Evolutionary conservation across 2,888 invertebrate species (phyloP).

Genomic region (Gryllus longicercus): DNA sequence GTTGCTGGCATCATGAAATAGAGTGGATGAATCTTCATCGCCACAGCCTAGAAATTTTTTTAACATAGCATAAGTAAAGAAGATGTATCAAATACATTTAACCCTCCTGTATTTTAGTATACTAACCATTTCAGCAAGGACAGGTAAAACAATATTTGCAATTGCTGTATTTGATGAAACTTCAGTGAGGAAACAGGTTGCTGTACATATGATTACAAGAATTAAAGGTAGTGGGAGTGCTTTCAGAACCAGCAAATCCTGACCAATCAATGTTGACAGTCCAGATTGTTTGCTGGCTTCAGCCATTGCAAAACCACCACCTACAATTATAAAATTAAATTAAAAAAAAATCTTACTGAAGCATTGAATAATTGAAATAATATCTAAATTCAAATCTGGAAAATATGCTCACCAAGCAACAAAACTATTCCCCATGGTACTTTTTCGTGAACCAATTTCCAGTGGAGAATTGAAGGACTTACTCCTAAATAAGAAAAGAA

Average conservation of each 20-base stretch:
- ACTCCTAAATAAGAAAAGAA: slow-evolving; percentile 42
- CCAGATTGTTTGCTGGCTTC: slow-evolving; percentile 78
- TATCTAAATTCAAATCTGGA: not conserved
- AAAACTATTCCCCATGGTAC: slow-evolving; percentile 89
- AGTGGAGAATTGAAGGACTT: slow-evolving; percentile 71
- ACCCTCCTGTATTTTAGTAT: too few species aligned
- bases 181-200: slow-evolving; percentile 81
- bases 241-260: slow-evolving; percentile 62
- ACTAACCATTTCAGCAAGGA: slow-evolving; percentile 71
- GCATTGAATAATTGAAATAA: too few species aligned
- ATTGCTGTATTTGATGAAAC: slow-evolving; percentile 89
- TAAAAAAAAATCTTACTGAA: too few species aligned
- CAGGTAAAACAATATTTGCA: slow-evolving; percentile 82
- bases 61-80: slow-evolving; percentile 18
- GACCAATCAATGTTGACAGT: slow-evolving; percentile 72
- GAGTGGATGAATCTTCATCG: slow-evolving; percentile 74
- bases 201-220: slow-evolving; percentile 69
- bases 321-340: slow-evolving; percentile 44
- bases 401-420: slow-evolving; percentile 59
- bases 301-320: slow-evolving; percentile 89
- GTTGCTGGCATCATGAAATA: slow-evolving; percentile 88
- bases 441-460: slow-evolving; percentile 80
- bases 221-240: slow-evolving; percentile 62
- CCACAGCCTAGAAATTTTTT: slow-evolving; percentile 57
- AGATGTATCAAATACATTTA: not conserved